Evolutionary conservation across 2,797 vertebrate genomes (phyloP).

Genomic region (Triplophysa bombifrons): DNA sequence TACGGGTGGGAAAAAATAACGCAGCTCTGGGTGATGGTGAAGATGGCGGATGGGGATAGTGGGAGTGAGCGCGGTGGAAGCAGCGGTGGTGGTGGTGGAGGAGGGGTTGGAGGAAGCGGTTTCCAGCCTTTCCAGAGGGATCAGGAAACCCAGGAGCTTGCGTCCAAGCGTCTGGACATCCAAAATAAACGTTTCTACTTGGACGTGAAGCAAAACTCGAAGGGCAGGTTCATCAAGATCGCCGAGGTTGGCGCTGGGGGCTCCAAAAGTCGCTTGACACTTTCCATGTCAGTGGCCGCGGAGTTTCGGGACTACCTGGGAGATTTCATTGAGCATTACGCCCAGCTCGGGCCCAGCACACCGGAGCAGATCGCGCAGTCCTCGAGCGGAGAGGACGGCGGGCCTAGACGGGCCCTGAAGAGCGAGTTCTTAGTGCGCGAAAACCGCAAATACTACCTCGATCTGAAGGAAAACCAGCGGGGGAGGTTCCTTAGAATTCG

Average conservation of each 20-base stretch:
- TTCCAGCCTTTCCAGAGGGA: conserved; percentile 84
- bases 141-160: conserved; percentile 83
- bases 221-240: conserved; percentile 90
- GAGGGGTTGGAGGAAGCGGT: conserved; percentile 78
- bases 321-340: conserved; percentile 88
- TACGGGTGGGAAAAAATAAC: conserved; percentile 35
- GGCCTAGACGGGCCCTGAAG: conserved; percentile 90
- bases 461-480: conserved; percentile 91
- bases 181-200: conserved; percentile 88
- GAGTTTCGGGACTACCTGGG: conserved; percentile 91
- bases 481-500: conserved; percentile 89
- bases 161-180: conserved; percentile 84
- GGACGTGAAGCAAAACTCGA: conserved; percentile 87
- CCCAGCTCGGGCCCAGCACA: conserved; percentile 88
- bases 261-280: conserved; percentile 88
- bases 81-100: conserved; percentile 72
- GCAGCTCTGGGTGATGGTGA: conserved; percentile 79
- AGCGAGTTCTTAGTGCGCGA: conserved; percentile 92
- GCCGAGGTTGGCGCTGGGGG: conserved; percentile 90
- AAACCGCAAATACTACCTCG: conserved; percentile 94
- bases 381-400: conserved; percentile 84
- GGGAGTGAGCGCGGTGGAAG: conserved; percentile 86
- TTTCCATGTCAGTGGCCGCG: conserved; percentile 92
- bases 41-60: conserved; percentile 97
- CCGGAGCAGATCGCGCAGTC: conserved; percentile 92